These are phyloP conservation scores for Eutrigla gurnardus DNA, from an alignment of 2,797 vertebrate genomes.

Conservation along the genomic window DNA sequence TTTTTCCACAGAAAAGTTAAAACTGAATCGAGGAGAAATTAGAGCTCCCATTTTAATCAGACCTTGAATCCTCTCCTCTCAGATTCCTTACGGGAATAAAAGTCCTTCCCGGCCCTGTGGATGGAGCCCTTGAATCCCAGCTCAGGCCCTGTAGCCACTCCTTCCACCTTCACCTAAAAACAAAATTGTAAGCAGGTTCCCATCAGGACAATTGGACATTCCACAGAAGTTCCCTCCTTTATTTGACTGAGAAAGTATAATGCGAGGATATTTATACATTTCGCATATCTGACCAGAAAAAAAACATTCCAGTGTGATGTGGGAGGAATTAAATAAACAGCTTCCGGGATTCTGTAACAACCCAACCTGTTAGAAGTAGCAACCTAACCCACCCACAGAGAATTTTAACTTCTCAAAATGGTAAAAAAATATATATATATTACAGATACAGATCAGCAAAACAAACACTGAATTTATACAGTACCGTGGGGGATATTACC, in stretches of 20 bases:
- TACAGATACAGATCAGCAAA: not conserved
- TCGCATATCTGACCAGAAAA: not conserved
- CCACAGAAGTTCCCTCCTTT: not conserved
- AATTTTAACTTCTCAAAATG: not conserved
- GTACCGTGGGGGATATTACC: not conserved
- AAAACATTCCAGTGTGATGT: not conserved
- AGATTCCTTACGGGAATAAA: constrained; percentile 14
- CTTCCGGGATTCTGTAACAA: constrained; percentile 23
- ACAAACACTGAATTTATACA: not conserved
- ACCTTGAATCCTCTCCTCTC: constrained; percentile 13
- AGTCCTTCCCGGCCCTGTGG: constrained; percentile 14
- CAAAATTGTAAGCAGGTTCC: constrained; percentile 9
- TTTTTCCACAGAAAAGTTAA: constrained; percentile 5
- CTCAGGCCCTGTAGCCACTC: not conserved
- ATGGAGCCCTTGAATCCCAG: constrained; percentile 1
- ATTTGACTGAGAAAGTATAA: constrained; percentile 21
- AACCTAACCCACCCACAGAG: not conserved
- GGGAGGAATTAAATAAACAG: constrained; percentile 9
- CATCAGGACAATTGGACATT: constrained; percentile 16
- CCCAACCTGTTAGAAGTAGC: not conserved
- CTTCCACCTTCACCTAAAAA: constrained; percentile 23
- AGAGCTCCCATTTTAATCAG: constrained; percentile 28
- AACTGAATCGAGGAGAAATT: constrained; percentile 25
- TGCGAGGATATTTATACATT: constrained; percentile 3
- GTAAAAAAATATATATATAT: not conserved